A percentile compares a stretch with the other conserved stretches of the same genome.
Conservation (phyloP, 2,888 invertebrate species). For the Limnephilus marmoratus region DNA sequence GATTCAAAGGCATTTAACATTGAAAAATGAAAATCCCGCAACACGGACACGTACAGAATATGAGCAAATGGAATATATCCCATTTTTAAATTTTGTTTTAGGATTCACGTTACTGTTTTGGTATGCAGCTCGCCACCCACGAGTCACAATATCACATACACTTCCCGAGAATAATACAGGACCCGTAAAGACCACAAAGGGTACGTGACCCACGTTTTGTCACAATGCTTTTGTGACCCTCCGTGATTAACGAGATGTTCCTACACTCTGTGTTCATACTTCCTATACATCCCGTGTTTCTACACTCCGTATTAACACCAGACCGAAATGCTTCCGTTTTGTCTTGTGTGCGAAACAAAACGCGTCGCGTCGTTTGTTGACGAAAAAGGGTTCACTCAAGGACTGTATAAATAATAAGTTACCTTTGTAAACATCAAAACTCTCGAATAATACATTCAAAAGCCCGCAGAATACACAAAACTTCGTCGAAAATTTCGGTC, state of each 20-base stretch:
- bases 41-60: background rate
- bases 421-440: background rate
- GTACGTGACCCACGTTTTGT: conserved; percentile 39
- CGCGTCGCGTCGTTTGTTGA: background rate
- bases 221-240: conserved; percentile 36
- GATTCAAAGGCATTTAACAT: background rate
- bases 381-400: background rate
- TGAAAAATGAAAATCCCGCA: background rate
- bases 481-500: background rate
- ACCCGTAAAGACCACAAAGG: conserved; percentile 33
- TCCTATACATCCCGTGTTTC: background rate
- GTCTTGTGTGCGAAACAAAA: conserved; percentile 33
- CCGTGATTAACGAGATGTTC: conserved; percentile 38
- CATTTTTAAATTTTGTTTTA: conserved; percentile 20
- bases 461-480: background rate
- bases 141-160: conserved; percentile 40
- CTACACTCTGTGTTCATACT: background rate
- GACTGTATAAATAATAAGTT: background rate
- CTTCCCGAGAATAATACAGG: conserved; percentile 14
- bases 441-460: background rate
- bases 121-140: conserved; percentile 8
- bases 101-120: conserved; percentile 9
- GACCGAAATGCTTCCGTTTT: conserved; percentile 19
- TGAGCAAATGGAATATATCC: conserved; percentile 11
- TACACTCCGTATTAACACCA: background rate